Evolutionary conservation across 2,797 vertebrate species (phyloP), one percentile per base, ranked within the genome.

Genomic region (Bucorvus abyssinicus): DNA sequence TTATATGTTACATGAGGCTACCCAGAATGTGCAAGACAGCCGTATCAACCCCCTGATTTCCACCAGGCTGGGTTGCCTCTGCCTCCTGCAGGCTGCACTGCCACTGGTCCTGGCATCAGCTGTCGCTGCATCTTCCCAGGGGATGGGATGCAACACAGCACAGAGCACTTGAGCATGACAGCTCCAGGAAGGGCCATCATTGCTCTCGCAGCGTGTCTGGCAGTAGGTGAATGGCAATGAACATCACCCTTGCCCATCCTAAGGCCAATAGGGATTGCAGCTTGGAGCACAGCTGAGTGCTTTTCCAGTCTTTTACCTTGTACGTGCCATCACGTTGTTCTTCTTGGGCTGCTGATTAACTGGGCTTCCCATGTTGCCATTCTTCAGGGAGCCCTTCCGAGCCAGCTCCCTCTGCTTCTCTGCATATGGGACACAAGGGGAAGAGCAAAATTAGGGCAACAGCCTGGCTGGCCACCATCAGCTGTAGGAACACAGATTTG

Each of bases 331-430:
- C 92, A 99, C 99, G 0, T 99, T 99, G 96, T 99, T 99, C 98
- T 99, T 99, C 98, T 99, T 99, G 93, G 99, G 99, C 91, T 99
- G 99, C 76, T 99, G 99, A 97, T 99, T 99, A 97, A 99, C 99
- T 3, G 99, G 99, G 96, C 99, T 99, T 91, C 99, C 99, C 97
- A 99, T 98, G 38, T 98, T 99, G 91, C 99, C 98, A 0, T 99
- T 99, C 98, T 99, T 99, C 97, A 99, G 98, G 5, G 99, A 99
- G 13, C 99, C 99, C 98, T 99, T 99, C 94, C 98, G 98, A 97
- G 98, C 99, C 91, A 99, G 98, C 93, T 99, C 99, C 96, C 99
- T 98, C 98, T 99, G 99, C 98, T 99, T 99, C 97, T 99, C 99
- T 99, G 98, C 84, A 96, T 49, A 85, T 47, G 64, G 42, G 89